Conservation (phyloP, 2,888 invertebrate genomes). For the Microctonus aethiopoides region DNA sequence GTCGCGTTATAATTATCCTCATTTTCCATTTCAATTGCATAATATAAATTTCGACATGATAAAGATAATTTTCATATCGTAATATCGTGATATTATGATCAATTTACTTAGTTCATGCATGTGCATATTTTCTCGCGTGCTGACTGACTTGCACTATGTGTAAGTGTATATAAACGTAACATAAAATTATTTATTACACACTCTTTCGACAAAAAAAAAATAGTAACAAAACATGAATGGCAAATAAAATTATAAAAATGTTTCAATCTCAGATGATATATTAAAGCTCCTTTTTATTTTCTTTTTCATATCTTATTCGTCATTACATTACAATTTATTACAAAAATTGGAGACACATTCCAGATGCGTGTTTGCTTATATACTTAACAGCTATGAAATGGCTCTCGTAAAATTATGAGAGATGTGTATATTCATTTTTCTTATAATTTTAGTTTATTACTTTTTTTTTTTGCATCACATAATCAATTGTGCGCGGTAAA, state of each 20-base stretch:
- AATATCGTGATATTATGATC: not conserved
- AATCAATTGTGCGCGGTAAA: not conserved
- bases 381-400: constrained; percentile 31
- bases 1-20: no score
- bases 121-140: not conserved
- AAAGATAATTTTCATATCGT: not conserved
- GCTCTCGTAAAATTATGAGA: not conserved
- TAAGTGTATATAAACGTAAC: not conserved
- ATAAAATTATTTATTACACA: not conserved
- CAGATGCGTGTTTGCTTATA: constrained; percentile 41
- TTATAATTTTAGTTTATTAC: not conserved
- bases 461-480: not conserved
- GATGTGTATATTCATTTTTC: not conserved
- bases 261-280: constrained; percentile 21
- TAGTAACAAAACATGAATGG: not conserved
- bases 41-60: not conserved
- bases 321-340: constrained; percentile 34
- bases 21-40: no score
- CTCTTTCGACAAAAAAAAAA: not conserved
- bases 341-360: constrained; percentile 44
- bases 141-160: not conserved
- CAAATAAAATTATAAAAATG: not conserved
- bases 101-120: not conserved
- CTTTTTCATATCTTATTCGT: constrained; percentile 32
- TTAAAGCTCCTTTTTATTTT: constrained; percentile 38